phyloP scores from a whole-genome alignment of 2,797 vertebrate species.

The Poeciliopsis turneri region DNA sequence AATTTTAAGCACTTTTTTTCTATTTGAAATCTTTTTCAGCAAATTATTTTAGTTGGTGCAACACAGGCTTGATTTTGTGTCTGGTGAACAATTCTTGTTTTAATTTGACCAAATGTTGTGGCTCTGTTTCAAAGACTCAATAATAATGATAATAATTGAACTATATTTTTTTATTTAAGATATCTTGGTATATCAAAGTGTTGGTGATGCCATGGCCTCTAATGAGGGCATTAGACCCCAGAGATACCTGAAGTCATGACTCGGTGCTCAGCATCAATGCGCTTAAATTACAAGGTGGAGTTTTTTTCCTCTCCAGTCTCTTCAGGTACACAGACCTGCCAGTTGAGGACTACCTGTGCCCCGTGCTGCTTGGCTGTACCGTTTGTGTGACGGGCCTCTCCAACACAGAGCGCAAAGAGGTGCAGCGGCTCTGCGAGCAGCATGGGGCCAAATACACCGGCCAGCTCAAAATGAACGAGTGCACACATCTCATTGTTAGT shows the following conservation, averaged over 20 bases:
- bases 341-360: slow-evolving; percentile 86
- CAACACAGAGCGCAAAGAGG: slow-evolving; percentile 87
- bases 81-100: background rate
- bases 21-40: background rate
- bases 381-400: slow-evolving; percentile 94
- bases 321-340: slow-evolving; percentile 87
- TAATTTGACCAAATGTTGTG: background rate
- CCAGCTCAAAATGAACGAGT: slow-evolving; percentile 98
- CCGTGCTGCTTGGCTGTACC: slow-evolving; percentile 90
- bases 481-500: slow-evolving; percentile 96
- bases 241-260: background rate
- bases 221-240: background rate
- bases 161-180: background rate
- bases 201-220: background rate
- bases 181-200: background rate
- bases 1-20: background rate
- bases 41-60: background rate
- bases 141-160: background rate
- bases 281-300: background rate
- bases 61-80: background rate
- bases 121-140: background rate
- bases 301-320: slow-evolving; percentile 77
- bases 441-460: slow-evolving; percentile 92
- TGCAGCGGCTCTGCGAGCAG: slow-evolving; percentile 87
- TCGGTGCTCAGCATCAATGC: background rate